Conservation (phyloP, 2,113 vertebrate genomes). For the Globicephala melas region DNA sequence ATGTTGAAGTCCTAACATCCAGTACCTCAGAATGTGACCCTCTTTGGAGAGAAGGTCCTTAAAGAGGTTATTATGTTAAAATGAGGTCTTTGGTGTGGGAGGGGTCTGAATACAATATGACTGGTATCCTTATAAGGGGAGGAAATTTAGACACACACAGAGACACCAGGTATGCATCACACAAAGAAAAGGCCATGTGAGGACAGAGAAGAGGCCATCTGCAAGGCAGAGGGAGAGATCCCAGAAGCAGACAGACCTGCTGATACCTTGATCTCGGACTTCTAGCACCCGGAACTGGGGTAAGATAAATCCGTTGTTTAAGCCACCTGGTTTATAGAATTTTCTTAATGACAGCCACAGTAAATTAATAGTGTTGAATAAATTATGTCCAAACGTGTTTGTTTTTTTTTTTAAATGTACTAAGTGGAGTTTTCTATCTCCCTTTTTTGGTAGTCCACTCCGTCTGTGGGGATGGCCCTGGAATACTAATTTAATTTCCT, state of each 20-base stretch:
- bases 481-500: background rate
- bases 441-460: background rate
- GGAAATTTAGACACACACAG: background rate
- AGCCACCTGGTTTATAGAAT: background rate
- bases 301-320: background rate
- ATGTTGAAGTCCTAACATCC: background rate
- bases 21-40: background rate
- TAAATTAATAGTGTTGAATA: background rate
- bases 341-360: background rate
- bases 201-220: background rate
- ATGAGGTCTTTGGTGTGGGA: background rate
- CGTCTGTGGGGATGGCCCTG: too few species aligned
- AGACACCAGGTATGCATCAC: too few species aligned
- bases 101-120: background rate
- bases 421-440: background rate
- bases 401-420: background rate
- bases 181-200: background rate
- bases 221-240: too few species aligned
- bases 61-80: background rate
- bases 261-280: background rate
- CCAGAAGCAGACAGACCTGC: background rate
- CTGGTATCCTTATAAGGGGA: background rate
- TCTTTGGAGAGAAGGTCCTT: background rate
- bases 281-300: too few species aligned
- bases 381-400: background rate